Conservation (phyloP, 1,140 invertebrate genomes). For the Stegodyphus mimosarum region DNA sequence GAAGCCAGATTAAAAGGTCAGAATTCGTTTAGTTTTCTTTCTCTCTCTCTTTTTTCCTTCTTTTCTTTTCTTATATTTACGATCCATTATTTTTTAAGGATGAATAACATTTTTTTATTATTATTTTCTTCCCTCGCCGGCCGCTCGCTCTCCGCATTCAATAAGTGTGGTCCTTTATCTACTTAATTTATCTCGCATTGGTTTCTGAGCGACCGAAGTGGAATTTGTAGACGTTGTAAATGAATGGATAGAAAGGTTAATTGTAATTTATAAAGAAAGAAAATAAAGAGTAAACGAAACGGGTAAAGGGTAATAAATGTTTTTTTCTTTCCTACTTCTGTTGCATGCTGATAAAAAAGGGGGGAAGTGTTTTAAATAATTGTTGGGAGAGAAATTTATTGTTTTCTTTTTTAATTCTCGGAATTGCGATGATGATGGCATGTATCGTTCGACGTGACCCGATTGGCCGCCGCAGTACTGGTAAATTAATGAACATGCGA, state of each 20-base stretch:
- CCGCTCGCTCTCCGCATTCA: constrained; percentile 35
- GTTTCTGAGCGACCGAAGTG: constrained; percentile 39
- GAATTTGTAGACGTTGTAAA: constrained; percentile 60
- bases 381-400: background rate
- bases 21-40: constrained; percentile 55
- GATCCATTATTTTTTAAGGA: constrained; percentile 60
- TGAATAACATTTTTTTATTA: constrained; percentile 47
- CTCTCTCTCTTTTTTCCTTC: constrained; percentile 25
- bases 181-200: constrained; percentile 58
- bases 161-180: constrained; percentile 60
- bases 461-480: no score
- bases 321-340: constrained; percentile 32
- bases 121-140: constrained; percentile 1
- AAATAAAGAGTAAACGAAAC: constrained; percentile 30
- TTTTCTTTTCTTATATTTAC: constrained; percentile 58
- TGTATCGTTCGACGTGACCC: no score
- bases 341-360: background rate
- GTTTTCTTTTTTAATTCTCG: background rate
- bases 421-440: no score
- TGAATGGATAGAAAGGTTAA: constrained; percentile 59
- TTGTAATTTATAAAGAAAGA: constrained; percentile 59
- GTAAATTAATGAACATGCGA: no score
- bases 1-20: constrained; percentile 60
- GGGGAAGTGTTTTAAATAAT: constrained; percentile 44
- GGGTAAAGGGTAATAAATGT: constrained; percentile 51